phyloP scores from a whole-genome alignment of 2,113 vertebrate genomes.

The Pardalotus punctatus region DNA sequence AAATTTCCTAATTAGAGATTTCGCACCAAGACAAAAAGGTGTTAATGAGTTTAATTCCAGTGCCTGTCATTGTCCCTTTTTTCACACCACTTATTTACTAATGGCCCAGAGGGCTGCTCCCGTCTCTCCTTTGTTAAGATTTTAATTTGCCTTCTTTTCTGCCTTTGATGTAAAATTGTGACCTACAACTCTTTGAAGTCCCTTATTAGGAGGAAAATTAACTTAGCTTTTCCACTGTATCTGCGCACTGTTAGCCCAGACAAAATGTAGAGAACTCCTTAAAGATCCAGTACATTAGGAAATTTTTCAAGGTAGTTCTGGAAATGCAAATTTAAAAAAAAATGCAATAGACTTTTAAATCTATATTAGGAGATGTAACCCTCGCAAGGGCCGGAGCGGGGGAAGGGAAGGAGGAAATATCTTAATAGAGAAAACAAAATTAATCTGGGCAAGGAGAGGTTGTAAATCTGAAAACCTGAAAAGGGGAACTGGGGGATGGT shows the following conservation, averaged over 20 bases:
- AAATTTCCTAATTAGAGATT: conserved; percentile 78
- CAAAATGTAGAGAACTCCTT: conserved; percentile 39
- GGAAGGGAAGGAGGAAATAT: neutral
- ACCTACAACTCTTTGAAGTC: conserved; percentile 81
- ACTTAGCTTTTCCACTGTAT: conserved; percentile 66
- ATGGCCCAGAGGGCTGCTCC: conserved; percentile 74
- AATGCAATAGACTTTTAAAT: neutral
- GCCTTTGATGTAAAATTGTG: conserved; percentile 82
- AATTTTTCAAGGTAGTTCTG: neutral
- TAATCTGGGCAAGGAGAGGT: neutral
- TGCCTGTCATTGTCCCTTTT: conserved; percentile 68
- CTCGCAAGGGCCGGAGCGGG: neutral
- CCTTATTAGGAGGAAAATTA: conserved; percentile 81
- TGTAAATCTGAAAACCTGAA: conserved; percentile 24
- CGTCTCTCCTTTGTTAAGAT: conserved; percentile 74
- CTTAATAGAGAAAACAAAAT: conserved; percentile 33
- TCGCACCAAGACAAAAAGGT: conserved; percentile 75
- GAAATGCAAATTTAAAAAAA: neutral
- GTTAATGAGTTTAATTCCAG: conserved; percentile 75
- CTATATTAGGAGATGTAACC: neutral
- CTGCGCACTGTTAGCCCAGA: conserved; percentile 54
- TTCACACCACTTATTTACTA: conserved; percentile 81
- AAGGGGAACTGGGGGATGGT: neutral
- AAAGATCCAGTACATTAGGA: conserved; percentile 6
- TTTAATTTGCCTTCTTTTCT: conserved; percentile 75